A percentile compares a stretch with the other conserved stretches of the same genome.
These are phyloP conservation scores for Argyresthia goedartella DNA, from an alignment of 2,888 invertebrate genomes.

Conservation along the genomic window DNA sequence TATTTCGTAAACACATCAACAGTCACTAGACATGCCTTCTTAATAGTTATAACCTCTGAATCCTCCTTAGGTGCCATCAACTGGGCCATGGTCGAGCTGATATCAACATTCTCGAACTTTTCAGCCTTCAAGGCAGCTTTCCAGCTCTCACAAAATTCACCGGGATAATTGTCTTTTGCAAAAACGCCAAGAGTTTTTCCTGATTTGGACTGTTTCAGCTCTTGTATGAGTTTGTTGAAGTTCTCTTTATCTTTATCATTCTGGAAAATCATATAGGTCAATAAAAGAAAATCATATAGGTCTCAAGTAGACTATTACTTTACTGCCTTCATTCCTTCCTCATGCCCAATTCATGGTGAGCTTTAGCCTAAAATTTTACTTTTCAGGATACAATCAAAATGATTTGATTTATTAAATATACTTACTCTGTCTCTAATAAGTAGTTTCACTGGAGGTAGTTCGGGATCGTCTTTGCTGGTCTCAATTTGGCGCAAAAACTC, in stretches of 20 bases:
- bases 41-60: constrained; percentile 87
- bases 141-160: constrained; percentile 95
- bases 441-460: constrained; percentile 87
- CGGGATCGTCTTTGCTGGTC: constrained; percentile 82
- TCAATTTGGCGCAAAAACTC: constrained; percentile 95
- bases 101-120: constrained; percentile 88
- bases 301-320: not conserved
- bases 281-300: constrained; percentile 6
- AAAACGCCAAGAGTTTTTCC: constrained; percentile 93
- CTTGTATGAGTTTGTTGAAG: constrained; percentile 80
- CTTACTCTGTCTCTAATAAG: constrained; percentile 91
- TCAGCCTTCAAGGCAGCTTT: constrained; percentile 81
- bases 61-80: constrained; percentile 97
- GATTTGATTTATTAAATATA: constrained; percentile 11
- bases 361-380: no score
- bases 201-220: constrained; percentile 88
- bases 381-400: no score
- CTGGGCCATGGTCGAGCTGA: constrained; percentile 86
- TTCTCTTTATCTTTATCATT: constrained; percentile 94
- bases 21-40: constrained; percentile 93
- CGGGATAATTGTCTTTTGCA: constrained; percentile 92
- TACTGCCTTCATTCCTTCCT: no score
- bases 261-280: constrained; percentile 42
- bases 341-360: no score
- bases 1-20: constrained; percentile 97